Percentiles rank a stretch among this genome's conserved stretches.
Conservation (phyloP, 2,113 vertebrate genomes). For the Lophius piscatorius region DNA sequence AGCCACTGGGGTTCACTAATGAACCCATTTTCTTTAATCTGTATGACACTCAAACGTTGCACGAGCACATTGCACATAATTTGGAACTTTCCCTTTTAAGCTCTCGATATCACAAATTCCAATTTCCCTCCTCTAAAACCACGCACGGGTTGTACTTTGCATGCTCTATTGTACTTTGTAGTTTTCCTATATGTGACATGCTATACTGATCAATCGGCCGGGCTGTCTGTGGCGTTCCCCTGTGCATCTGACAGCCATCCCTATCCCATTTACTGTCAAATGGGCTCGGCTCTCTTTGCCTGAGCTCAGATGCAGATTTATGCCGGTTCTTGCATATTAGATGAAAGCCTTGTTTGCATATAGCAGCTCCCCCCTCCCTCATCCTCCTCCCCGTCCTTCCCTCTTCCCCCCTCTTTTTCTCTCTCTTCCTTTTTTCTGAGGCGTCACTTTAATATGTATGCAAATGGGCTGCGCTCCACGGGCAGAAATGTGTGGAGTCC, state of each 20-base stretch:
- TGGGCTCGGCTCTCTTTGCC: slow-evolving; percentile 67
- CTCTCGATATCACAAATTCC: no score
- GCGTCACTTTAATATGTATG: slow-evolving; percentile 85
- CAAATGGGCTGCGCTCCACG: slow-evolving; percentile 80
- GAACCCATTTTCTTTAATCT: no score
- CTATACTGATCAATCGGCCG: slow-evolving; percentile 64
- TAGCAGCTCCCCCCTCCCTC: slow-evolving; percentile 60
- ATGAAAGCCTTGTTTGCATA: slow-evolving; percentile 83
- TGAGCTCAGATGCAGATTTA: slow-evolving; percentile 81
- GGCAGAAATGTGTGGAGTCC: slow-evolving; percentile 80
- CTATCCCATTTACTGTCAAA: slow-evolving; percentile 76
- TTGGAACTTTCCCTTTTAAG: no score
- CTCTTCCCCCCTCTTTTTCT: slow-evolving; percentile 58
- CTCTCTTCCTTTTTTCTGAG: slow-evolving; percentile 78
- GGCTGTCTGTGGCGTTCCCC: slow-evolving; percentile 66
- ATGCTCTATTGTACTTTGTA: no score
- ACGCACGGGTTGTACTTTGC: no score
- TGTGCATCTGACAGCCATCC: slow-evolving; percentile 69
- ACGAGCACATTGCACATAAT: no score
- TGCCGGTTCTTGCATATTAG: slow-evolving; percentile 82
- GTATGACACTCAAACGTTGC: no score
- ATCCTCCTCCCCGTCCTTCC: slow-evolving; percentile 13
- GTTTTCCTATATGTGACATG: slow-evolving; percentile 45
- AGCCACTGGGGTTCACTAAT: no score
- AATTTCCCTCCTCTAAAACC: no score